Base-by-base conservation (phyloP, 2,797 vertebrate genomes). In the Knipowitschia caucasica region DNA sequence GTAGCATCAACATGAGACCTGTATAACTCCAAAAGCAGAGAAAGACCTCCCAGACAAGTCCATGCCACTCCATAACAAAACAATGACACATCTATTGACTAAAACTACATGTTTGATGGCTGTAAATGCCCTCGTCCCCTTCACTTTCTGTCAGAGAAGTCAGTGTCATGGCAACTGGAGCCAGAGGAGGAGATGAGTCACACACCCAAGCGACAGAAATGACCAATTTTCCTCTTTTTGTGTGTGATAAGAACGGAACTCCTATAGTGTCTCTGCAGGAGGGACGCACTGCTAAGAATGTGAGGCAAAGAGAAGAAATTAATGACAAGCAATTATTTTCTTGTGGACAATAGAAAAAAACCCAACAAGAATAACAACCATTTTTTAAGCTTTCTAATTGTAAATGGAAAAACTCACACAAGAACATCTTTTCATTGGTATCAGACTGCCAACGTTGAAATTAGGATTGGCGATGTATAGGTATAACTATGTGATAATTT, bases 111-210 rank as follows among this genome's bases (percentile, higher is more conserved):
- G 70, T 43, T 55, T 18, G 6, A 59, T 27, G 68, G 60, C 78
- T 73, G 71, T 43, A 78, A 82, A 71, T 53, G 69, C 66, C 62
- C 69, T 27, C 58, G 40, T 63, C 67, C 36, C 42, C 39, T 50
- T 12, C 45, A 34, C 51, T 50, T 50, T 33, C 21, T 51, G 31
- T 51, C 26, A 62, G 66, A 49, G 59, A 44, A 67, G 39, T 44
- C 42, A 45, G 73, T 30, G 71, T 80, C 85, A 86, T 85, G 81
- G 83, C 75, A 86, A 86, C 82, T 53, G 56, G 53, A 53, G 59
- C 69, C 53, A 38, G 35, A 38, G 52, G 59, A 45, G 59, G 52
- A 64, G 59, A 77, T 78, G 78, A 84, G 67, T 83, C 75, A 84
- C 12, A 50, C 54, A 25, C 53, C 26, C 54, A 74, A 50, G 34